phyloP scores from a whole-genome alignment of 2,888 invertebrate genomes.

The Machimus atricapillus region DNA sequence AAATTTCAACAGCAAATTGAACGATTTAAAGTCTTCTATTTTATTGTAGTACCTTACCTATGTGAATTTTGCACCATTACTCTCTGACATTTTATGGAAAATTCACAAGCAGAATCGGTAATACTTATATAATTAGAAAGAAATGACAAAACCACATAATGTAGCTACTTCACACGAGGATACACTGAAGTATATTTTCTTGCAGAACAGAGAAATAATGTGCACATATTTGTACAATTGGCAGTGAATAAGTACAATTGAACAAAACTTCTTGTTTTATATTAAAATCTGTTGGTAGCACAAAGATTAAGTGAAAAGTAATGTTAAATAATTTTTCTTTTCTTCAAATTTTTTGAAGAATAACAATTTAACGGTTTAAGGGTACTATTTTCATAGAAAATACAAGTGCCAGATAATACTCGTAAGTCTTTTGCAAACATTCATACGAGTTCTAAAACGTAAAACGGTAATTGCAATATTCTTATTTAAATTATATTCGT shows the following conservation, averaged over 20 bases:
- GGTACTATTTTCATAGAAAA: no score
- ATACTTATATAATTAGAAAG: background rate
- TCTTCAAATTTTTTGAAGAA: background rate
- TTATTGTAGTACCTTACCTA: background rate
- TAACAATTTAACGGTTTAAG: no score
- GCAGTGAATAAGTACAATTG: background rate
- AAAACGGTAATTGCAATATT: background rate
- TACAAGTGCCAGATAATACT: background rate
- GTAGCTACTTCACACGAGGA: background rate
- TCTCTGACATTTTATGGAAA: background rate
- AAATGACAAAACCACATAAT: background rate
- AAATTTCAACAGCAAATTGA: background rate
- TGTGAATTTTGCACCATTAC: background rate
- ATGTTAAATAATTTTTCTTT: no score
- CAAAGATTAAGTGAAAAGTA: background rate
- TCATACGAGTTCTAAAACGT: background rate
- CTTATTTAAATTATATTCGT: no score
- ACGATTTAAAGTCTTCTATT: background rate
- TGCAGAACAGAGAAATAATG: background rate
- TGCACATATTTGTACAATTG: background rate
- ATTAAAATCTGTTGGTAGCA: background rate
- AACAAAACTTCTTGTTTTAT: background rate
- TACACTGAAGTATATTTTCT: background rate
- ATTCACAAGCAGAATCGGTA: background rate
- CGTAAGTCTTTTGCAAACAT: background rate